Conservation (phyloP, 2,888 invertebrate genomes). For the Cremastinae sp. region DNA sequence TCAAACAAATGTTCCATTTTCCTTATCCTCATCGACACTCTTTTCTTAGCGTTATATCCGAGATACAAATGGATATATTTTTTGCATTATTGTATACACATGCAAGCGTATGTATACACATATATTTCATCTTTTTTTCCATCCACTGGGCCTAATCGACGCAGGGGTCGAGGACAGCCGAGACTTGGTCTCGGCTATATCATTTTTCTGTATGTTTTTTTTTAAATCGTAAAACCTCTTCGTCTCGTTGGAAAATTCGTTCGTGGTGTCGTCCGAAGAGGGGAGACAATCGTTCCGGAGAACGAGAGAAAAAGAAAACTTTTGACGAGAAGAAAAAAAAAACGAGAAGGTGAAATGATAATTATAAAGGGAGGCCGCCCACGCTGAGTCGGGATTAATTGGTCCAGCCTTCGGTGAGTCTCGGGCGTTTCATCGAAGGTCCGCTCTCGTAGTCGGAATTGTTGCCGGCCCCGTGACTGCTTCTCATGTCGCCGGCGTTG, state of each 20-base stretch:
- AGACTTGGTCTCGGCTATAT: background rate
- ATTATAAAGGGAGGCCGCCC: slow-evolving; percentile 6
- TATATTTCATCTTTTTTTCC: slow-evolving; percentile 24
- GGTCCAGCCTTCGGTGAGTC: slow-evolving; percentile 94
- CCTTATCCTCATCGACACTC: slow-evolving; percentile 3
- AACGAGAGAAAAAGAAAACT: slow-evolving; percentile 4
- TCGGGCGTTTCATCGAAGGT: slow-evolving; percentile 90
- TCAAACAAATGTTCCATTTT: slow-evolving; percentile 52
- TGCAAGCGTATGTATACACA: background rate
- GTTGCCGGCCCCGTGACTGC: slow-evolving; percentile 80
- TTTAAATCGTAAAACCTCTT: background rate
- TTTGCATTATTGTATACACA: slow-evolving; percentile 10
- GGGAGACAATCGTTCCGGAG: slow-evolving; percentile 7
- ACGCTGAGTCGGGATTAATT: slow-evolving; percentile 84
- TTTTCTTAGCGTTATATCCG: slow-evolving; percentile 67
- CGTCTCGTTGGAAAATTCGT: slow-evolving; percentile 1
- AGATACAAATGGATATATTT: slow-evolving; percentile 68
- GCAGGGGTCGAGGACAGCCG: slow-evolving; percentile 33
- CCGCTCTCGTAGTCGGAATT: slow-evolving; percentile 85
- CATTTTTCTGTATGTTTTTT: slow-evolving; percentile 18
- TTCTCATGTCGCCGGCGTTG: slow-evolving; percentile 82
- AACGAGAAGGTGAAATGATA: background rate
- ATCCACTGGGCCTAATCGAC: slow-evolving; percentile 41
- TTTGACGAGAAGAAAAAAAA: slow-evolving; percentile 13
- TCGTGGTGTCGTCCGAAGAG: background rate